These are phyloP conservation scores for Luffia ferchaultella DNA, from an alignment of 2,888 invertebrate genomes.

Conservation along the genomic window DNA sequence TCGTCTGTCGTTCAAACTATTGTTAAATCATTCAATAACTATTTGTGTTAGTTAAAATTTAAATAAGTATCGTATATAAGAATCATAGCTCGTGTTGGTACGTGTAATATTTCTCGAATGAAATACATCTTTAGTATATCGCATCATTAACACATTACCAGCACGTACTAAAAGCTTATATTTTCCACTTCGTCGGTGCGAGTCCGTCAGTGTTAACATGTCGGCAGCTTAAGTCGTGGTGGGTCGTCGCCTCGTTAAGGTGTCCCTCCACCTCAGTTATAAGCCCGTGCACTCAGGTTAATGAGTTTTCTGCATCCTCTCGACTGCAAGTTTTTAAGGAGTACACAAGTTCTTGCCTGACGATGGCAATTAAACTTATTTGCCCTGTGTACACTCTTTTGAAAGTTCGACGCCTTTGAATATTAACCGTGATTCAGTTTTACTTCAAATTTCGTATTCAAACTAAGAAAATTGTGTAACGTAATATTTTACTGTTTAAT, in stretches of 20 bases:
- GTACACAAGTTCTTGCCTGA: slow-evolving; percentile 35
- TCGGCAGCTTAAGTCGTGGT: background rate
- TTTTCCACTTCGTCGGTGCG: background rate
- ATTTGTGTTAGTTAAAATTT: too few species aligned
- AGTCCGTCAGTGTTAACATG: background rate
- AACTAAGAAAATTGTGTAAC: too few species aligned
- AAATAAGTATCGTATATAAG: too few species aligned
- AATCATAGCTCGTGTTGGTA: too few species aligned
- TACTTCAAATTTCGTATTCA: background rate
- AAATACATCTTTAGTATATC: too few species aligned
- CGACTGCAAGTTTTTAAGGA: slow-evolving; percentile 41
- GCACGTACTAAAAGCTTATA: background rate
- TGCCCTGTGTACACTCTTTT: slow-evolving; percentile 16
- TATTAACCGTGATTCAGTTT: background rate
- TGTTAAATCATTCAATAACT: too few species aligned
- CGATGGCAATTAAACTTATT: slow-evolving; percentile 43
- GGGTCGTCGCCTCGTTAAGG: slow-evolving; percentile 11
- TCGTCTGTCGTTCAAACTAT: too few species aligned
- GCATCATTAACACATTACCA: too few species aligned
- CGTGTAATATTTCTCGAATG: too few species aligned
- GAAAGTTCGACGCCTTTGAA: too few species aligned
- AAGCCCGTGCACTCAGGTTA: slow-evolving; percentile 47
- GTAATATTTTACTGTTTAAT: too few species aligned
- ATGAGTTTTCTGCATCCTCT: slow-evolving; percentile 53
- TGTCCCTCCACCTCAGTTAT: slow-evolving; percentile 33